Conservation (phyloP, 2,797 vertebrate genomes). For the Galago senegalensis region DNA sequence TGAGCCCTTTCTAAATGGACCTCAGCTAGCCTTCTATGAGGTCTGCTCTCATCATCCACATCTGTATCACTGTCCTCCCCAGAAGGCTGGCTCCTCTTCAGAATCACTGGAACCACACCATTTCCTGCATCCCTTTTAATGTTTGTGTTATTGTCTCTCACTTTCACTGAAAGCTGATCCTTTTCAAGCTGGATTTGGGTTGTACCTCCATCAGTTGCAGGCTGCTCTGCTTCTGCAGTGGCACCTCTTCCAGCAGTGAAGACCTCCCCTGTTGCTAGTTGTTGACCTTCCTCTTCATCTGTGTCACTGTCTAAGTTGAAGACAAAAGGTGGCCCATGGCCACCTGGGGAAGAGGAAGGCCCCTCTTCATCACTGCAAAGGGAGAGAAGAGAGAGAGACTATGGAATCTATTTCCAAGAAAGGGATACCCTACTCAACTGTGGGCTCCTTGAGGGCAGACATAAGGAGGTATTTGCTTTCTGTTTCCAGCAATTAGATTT, state of each 20-base stretch:
- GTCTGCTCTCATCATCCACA: conserved; percentile 36
- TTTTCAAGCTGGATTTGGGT: neutral
- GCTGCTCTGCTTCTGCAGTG: neutral
- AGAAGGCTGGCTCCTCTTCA: conserved; percentile 16
- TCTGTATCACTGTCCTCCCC: conserved; percentile 79
- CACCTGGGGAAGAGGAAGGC: neutral
- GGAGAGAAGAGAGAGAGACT: neutral
- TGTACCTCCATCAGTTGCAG: neutral
- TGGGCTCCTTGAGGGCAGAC: neutral
- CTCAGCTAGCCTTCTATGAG: neutral
- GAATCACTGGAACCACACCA: neutral
- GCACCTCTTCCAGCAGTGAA: neutral
- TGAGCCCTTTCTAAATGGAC: neutral
- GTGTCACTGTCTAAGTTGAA: conserved; percentile 90
- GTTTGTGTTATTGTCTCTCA: conserved; percentile 45
- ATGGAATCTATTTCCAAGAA: neutral
- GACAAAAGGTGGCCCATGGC: conserved; percentile 2
- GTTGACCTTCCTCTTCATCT: conserved; percentile 87
- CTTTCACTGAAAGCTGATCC: neutral
- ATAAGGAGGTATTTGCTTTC: neutral
- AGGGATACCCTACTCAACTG: neutral
- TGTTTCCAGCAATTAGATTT: neutral
- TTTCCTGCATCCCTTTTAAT: neutral
- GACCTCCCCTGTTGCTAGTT: neutral
- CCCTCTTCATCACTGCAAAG: conserved; percentile 85